These are phyloP conservation scores for Australoheros scitulus DNA, from an alignment of 2,113 vertebrate species.

Conservation along the genomic window DNA sequence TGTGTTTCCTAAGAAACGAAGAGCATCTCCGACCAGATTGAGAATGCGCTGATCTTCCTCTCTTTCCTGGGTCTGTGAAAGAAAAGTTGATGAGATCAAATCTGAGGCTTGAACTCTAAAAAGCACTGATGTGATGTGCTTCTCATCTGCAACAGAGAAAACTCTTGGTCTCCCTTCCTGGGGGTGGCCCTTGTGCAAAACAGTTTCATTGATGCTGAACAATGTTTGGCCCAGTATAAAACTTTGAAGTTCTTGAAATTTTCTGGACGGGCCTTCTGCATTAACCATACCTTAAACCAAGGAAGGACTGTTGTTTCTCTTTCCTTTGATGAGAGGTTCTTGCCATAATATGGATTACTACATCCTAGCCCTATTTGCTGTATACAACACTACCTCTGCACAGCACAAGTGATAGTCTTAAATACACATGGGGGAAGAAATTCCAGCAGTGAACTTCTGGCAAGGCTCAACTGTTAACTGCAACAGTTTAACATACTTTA, in stretches of 20 bases:
- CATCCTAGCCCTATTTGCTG: neutral
- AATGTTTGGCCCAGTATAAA: neutral
- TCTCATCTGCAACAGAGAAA: neutral
- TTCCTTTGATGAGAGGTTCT: neutral
- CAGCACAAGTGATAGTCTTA: neutral
- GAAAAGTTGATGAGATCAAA: neutral
- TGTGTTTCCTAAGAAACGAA: conserved; percentile 86
- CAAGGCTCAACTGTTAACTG: neutral
- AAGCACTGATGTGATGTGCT: neutral
- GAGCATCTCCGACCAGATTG: conserved; percentile 85
- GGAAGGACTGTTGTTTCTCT: neutral
- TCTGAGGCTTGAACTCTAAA: neutral
- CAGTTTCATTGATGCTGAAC: neutral
- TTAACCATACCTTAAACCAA: neutral
- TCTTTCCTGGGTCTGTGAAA: conserved; percentile 80
- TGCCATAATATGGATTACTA: neutral
- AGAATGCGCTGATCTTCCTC: conserved; percentile 87
- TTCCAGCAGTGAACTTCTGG: neutral
- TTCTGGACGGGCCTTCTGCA: too few species aligned
- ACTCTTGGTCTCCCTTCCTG: neutral
- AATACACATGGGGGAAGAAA: neutral
- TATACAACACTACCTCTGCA: neutral
- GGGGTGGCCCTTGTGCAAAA: neutral
- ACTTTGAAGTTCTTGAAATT: neutral
- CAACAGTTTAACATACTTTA: neutral